Conservation (phyloP, 2,888 invertebrate species). For the Yponomeuta cagnagella region DNA sequence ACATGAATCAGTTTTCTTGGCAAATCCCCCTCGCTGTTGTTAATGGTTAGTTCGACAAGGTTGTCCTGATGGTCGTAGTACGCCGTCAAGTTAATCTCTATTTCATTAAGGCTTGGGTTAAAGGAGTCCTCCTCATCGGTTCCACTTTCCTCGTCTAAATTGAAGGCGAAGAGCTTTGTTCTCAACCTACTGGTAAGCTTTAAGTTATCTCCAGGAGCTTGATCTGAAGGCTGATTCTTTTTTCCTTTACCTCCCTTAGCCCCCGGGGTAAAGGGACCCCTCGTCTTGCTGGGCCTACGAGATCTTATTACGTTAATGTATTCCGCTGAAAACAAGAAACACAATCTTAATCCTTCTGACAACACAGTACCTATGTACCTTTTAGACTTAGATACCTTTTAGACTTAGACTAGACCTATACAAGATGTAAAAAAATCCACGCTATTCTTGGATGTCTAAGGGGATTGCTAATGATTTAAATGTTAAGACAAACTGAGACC, state of each 20-base stretch:
- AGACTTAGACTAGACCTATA: no score
- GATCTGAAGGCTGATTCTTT: not conserved
- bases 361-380: no score
- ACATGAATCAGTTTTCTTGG: slow-evolving; percentile 35
- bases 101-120: not conserved
- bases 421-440: no score
- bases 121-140: not conserved
- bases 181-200: not conserved
- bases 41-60: not conserved
- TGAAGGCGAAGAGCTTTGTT: not conserved
- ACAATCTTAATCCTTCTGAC: not conserved
- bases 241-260: not conserved
- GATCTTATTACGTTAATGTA: not conserved
- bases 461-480: no score
- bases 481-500: no score
- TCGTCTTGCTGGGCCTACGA: not conserved
- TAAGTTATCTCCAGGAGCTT: not conserved
- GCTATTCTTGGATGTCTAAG: no score
- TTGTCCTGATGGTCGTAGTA: not conserved
- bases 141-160: not conserved
- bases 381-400: no score
- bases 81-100: not conserved
- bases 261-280: not conserved
- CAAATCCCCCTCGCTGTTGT: slow-evolving; percentile 19
- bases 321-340: not conserved